phyloP scores from a whole-genome alignment of 2,113 vertebrate species.

The Onychostruthus taczanowskii region DNA sequence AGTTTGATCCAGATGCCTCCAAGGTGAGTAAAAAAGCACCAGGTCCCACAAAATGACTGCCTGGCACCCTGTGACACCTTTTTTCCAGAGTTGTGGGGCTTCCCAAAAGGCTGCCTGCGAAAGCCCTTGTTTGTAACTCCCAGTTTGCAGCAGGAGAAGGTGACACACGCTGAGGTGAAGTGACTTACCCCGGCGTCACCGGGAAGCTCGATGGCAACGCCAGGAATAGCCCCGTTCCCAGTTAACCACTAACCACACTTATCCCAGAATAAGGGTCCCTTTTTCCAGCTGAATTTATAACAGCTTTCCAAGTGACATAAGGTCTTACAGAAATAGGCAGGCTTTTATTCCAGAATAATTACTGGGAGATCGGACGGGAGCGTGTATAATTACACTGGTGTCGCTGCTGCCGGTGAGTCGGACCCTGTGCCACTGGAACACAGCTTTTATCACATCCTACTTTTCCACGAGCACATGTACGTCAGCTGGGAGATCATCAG shows the following conservation, averaged over 20 bases:
- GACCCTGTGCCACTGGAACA: not conserved
- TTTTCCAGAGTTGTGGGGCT: constrained; percentile 1
- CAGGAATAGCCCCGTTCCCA: constrained; percentile 61
- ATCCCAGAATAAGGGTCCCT: constrained; percentile 64
- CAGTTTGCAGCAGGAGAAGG: constrained; percentile 32
- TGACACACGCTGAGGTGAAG: constrained; percentile 41
- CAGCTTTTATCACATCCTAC: not conserved
- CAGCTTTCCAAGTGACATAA: constrained; percentile 61
- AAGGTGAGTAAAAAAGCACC: not conserved
- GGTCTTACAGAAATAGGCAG: constrained; percentile 55
- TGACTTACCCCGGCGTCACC: not conserved
- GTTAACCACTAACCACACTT: constrained; percentile 62
- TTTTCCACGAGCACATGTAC: not conserved
- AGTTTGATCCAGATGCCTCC: not conserved
- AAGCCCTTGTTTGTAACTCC: constrained; percentile 14
- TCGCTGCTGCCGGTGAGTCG: not conserved
- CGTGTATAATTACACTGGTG: not conserved
- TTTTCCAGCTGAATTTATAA: constrained; percentile 59
- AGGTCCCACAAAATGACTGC: not conserved
- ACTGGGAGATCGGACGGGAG: not conserved
- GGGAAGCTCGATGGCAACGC: constrained; percentile 19
- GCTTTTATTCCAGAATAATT: constrained; percentile 58
- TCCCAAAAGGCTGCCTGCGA: not conserved
- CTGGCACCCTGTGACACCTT: not conserved
- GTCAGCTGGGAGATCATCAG: not conserved